A percentile compares a stretch with the other conserved stretches of the same genome.
Conservation (phyloP, 2,888 invertebrate genomes). For the Ophonus ardosiacus region DNA sequence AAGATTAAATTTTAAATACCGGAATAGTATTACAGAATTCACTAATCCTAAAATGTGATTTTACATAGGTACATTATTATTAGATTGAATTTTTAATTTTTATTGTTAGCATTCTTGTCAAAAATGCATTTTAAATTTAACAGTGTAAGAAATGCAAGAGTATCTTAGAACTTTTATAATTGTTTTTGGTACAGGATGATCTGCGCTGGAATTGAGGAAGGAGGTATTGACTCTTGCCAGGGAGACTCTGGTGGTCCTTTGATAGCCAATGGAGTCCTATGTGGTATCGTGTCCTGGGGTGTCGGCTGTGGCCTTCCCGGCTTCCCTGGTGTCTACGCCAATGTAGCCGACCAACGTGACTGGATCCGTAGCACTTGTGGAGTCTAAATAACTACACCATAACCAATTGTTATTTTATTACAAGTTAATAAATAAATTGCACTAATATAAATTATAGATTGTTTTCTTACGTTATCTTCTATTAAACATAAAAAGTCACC, state of each 20-base stretch:
- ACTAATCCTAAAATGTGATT: too few species aligned
- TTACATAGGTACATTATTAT: too few species aligned
- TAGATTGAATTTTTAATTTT: too few species aligned
- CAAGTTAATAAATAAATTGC: background rate
- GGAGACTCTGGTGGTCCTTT: slow-evolving; percentile 47
- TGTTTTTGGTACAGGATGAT: slow-evolving; percentile 30
- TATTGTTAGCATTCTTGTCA: too few species aligned
- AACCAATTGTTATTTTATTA: background rate
- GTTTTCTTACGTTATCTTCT: too few species aligned
- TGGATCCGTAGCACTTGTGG: background rate
- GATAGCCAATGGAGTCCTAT: background rate
- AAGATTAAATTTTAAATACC: too few species aligned
- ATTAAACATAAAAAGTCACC: too few species aligned
- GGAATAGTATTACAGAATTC: too few species aligned
- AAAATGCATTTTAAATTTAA: too few species aligned
- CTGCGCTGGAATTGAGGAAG: slow-evolving; percentile 27
- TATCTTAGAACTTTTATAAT: too few species aligned
- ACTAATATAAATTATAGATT: too few species aligned
- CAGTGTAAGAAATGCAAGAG: too few species aligned
- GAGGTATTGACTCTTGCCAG: slow-evolving; percentile 40
- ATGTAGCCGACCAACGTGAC: background rate
- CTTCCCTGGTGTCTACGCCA: slow-evolving; percentile 3
- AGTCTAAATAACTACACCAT: background rate
- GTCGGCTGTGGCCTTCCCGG: background rate
- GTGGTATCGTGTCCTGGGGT: slow-evolving; percentile 48